Evolutionary conservation across 2,888 invertebrate genomes (phyloP).

Genomic region (Aleiodes testaceus): DNA sequence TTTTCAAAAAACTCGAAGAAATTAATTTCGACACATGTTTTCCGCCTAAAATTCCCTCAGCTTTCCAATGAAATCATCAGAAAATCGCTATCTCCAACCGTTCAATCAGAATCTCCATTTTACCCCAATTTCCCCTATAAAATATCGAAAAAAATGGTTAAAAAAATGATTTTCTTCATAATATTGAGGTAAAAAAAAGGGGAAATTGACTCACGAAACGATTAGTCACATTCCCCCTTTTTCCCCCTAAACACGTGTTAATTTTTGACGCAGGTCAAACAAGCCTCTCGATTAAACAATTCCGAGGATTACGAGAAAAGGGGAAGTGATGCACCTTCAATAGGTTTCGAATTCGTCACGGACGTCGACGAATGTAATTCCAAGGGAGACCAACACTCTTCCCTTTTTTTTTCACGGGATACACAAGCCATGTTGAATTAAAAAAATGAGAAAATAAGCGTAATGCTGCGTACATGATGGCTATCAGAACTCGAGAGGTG

Average conservation of each 20-base stretch:
- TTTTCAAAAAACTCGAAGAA: too few species aligned
- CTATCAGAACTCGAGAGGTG: constrained; percentile 25
- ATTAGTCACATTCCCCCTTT: constrained; percentile 24
- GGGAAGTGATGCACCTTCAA: constrained; percentile 26
- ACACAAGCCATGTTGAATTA: constrained; percentile 14
- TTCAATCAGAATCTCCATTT: too few species aligned
- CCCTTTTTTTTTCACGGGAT: background rate
- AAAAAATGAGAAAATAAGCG: constrained; percentile 6
- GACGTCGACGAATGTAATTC: constrained; percentile 38
- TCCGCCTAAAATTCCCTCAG: too few species aligned
- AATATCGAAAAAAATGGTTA: too few species aligned
- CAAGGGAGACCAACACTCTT: background rate
- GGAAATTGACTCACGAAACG: background rate
- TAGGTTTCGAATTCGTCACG: constrained; percentile 40
- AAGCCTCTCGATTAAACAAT: constrained; percentile 31
- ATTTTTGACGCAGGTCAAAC: constrained; percentile 33
- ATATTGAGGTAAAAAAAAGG: too few species aligned
- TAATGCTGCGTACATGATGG: constrained; percentile 28
- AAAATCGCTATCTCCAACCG: too few species aligned
- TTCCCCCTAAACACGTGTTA: constrained; percentile 23
- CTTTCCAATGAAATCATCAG: too few species aligned
- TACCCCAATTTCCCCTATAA: too few species aligned
- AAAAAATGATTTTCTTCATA: too few species aligned
- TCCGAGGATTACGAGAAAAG: constrained; percentile 14
- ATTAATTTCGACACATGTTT: too few species aligned